Evolutionary conservation across 2,113 vertebrate species (phyloP), one percentile per base, ranked within the genome.

Genomic region (Phaethornis superciliosus): DNA sequence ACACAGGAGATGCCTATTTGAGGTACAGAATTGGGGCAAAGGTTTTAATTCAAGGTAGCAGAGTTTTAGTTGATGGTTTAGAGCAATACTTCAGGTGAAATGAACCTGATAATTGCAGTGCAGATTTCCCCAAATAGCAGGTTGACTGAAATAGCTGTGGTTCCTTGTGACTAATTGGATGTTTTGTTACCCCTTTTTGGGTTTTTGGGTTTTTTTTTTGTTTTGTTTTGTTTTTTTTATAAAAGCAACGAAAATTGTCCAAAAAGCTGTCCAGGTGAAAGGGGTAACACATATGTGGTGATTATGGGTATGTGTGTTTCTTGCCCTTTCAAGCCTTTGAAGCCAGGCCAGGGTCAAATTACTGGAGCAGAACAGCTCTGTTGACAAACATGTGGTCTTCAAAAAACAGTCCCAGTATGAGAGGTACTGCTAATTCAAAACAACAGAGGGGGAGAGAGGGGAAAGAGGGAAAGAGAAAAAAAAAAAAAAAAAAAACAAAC

Each of bases 371-470:
- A 94, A 75, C 92, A 91, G 71, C 56, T 89, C 83, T 96, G 96
- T 97, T 96, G 97, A 97, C 90, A 95, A 97, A 97, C 88, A 95
- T 63, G 58, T 42, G 47, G 56, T 64, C 77, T 94, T 93, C 94
- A 93, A 85, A 96, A 91, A 90, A 81, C 82, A 90, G 85, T 89
- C 86, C 49, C 85, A 80, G 64, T 90, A 86, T 72, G 84, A 95
- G 86, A 81, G 27, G 75, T 59, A 51, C 67, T 85, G 81, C 85
- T 95, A 92, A 97, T 96, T 96, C 93, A 90, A 95, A 95, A 93
- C 68, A 95, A 93, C 72, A 80, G 85, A 74, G 72, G 30, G 65
- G 33, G 54, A 6, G 33, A 46, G 12, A 4, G 13, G 3, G 6
- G 17, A 2, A 33, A 51, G 23, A 6, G 30, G 64, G 33, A 54